Evolutionary conservation across 37 sponge, comb jelly and placozoan genomes (phyloP), one percentile per base, ranked within the genome.

Genomic region (Hexactinellida sp.): DNA sequence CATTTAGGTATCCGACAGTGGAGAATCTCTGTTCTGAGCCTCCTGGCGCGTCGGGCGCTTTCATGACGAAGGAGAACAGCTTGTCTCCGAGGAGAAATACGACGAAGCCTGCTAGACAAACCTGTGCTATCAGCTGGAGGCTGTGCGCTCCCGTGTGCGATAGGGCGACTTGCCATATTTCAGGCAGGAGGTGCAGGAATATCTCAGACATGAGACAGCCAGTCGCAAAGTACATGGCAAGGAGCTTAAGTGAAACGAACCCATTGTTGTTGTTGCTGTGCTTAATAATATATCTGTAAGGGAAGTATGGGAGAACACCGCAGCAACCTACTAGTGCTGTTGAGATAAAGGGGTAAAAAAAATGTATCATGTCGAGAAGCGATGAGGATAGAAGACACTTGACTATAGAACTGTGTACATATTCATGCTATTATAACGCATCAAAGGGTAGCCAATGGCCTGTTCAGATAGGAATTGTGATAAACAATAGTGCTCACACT

Each of bases 301-400:
- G 76, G 34, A 63, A 63, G 30, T 21, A 63, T 25, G 76, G 76
- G 3, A 63, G 76, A 63, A 63, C 13, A 63, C 76, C 76, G 30
- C 76, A 63, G 76, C 76, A 63, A 63, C 76, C 76, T 63, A 63
- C 76, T 63, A 63, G 76, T n/a, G 30, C 76, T 25, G 76, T 63
- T 63, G 76, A 63, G 5, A n/a, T 3, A 63, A 63, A n/a, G 5
- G 76, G 76, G 34, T 63, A 63, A 5, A 63, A 63, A 63, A 63
- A 63, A 63, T 23, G 21, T 23, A 7, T 63, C 76, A 63, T 28
- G 30, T 63, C 76, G 13, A 13, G 47, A 41, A 41, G 47, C 5
- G 47, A 13, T 13, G 47, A 41, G 5, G 47, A 13, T n/a, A n/a
- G n/a, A n/a, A n/a, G n/a, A n/a, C n/a, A n/a, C n/a, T n/a, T n/a